These are phyloP conservation scores for Gonioctena quinquepunctata DNA, from an alignment of 1,140 invertebrate genomes.

Conservation along the genomic window DNA sequence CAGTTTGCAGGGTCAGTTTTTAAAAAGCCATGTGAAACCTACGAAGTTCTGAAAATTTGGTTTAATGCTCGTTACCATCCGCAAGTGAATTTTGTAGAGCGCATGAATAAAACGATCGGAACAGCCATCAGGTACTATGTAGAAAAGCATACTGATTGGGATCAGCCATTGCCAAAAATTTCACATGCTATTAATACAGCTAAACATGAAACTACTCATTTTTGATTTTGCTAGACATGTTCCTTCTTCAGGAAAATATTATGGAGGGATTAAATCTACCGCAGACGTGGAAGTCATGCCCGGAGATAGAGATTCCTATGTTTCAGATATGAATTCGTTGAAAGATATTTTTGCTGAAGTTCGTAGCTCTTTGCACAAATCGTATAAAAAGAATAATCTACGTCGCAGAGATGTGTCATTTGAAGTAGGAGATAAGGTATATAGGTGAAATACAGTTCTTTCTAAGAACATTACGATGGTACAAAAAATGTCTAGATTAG, in stretches of 20 bases:
- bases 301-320: not conserved
- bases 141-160: not conserved
- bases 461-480: conserved; percentile 6
- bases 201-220: conserved; percentile 13
- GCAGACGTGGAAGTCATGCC: not conserved
- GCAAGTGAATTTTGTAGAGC: conserved; percentile 23
- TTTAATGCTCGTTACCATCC: not conserved
- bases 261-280: not conserved
- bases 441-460: conserved; percentile 14
- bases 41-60: conserved; percentile 2
- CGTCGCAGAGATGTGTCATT: no score
- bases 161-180: not conserved
- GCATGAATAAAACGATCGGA: conserved; percentile 21
- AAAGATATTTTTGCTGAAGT: not conserved
- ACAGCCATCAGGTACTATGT: not conserved
- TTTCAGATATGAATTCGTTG: not conserved
- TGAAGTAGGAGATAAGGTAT: conserved; percentile 17
- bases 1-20: not conserved
- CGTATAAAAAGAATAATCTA: conserved; percentile 19
- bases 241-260: not conserved
- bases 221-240: not conserved
- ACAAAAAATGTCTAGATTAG: conserved; percentile 1
- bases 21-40: not conserved
- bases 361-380: not conserved
- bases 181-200: conserved; percentile 3